Evolutionary conservation across 2,797 vertebrate genomes (phyloP).

Genomic region (Crossoptilon crossoptilon): DNA sequence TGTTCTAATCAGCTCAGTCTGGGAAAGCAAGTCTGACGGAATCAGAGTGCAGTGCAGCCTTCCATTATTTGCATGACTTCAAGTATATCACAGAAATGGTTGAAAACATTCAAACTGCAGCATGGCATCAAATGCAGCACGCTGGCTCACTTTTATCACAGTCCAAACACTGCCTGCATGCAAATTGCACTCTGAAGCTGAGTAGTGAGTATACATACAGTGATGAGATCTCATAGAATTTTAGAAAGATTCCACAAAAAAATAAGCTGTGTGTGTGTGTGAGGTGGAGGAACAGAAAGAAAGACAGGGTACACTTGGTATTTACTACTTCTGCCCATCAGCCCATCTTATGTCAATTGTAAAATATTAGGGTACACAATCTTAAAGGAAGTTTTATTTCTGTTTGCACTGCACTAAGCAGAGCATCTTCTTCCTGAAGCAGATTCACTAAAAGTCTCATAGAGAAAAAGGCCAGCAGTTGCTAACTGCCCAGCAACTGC

Average conservation of each 20-base stretch:
- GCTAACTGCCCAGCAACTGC: background rate
- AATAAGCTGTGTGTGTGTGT: background rate
- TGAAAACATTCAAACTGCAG: background rate
- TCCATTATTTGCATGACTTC: background rate
- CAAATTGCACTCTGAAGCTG: background rate
- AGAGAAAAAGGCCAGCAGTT: background rate
- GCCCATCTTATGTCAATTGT: background rate
- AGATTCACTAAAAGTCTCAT: background rate
- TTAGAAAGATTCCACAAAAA: background rate
- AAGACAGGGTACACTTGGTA: accelerated
- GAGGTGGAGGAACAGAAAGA: background rate
- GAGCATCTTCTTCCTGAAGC: background rate
- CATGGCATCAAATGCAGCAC: background rate
- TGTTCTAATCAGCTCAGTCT: background rate
- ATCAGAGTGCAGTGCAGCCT: background rate
- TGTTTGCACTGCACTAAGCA: background rate
- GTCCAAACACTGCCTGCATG: background rate
- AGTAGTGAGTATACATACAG: background rate
- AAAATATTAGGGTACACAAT: background rate
- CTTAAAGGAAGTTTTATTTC: background rate
- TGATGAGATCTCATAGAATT: background rate
- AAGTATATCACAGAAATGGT: background rate
- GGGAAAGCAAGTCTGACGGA: background rate
- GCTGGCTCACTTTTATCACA: background rate
- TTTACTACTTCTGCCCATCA: background rate